These are phyloP conservation scores for Erebia palarica DNA, from an alignment of 2,888 invertebrate genomes.

Conservation along the genomic window DNA sequence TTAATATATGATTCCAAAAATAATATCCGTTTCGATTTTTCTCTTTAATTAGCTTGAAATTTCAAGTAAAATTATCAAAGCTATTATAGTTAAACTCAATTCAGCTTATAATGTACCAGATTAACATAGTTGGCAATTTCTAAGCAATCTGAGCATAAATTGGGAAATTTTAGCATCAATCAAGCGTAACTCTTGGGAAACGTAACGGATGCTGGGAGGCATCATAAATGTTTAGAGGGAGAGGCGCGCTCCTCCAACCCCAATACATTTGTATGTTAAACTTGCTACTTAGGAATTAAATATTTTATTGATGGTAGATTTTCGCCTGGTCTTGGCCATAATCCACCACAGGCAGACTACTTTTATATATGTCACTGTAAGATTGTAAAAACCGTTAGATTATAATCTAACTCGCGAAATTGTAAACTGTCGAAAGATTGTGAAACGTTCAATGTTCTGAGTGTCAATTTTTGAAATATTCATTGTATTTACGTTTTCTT, in stretches of 20 bases:
- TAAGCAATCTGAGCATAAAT: slow-evolving; percentile 7
- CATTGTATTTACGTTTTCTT: too few relatives aligned
- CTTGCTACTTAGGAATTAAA: slow-evolving; percentile 10
- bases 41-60: too few relatives aligned
- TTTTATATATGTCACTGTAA: too few relatives aligned
- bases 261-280: slow-evolving; percentile 17
- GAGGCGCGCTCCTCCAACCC: not conserved
- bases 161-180: slow-evolving; percentile 19
- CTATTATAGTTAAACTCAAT: not conserved
- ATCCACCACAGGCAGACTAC: too few relatives aligned
- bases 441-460: too few relatives aligned
- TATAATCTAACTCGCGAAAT: too few relatives aligned
- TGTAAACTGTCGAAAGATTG: too few relatives aligned
- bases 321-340: not conserved
- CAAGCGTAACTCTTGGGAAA: slow-evolving; percentile 9
- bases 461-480: too few relatives aligned
- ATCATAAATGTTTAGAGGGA: slow-evolving; percentile 1
- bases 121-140: slow-evolving; percentile 5
- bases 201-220: slow-evolving; percentile 15
- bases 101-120: not conserved
- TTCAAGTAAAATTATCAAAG: too few relatives aligned
- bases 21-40: too few relatives aligned
- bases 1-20: too few relatives aligned
- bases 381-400: too few relatives aligned
- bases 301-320: slow-evolving; percentile 11